These are phyloP conservation scores for Labeo calbasu DNA, from an alignment of 2,797 vertebrate species.

Conservation along the genomic window DNA sequence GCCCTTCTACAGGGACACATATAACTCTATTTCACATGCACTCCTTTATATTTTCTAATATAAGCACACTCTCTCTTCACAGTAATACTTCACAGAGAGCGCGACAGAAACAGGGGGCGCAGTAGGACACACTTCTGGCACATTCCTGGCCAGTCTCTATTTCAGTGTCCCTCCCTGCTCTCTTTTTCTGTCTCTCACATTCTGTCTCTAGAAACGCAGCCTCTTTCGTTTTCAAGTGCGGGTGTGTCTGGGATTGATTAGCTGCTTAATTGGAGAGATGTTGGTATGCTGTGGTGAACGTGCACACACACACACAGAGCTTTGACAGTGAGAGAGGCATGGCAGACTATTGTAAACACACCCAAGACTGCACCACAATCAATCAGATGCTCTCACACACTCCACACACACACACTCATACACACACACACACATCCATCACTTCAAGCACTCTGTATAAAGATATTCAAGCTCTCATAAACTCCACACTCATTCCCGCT, in stretches of 20 bases:
- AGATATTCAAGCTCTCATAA: conserved; percentile 42
- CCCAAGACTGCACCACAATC: conserved; percentile 31
- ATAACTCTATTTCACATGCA: neutral
- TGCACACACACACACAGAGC: conserved; percentile 14
- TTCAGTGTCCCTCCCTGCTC: conserved; percentile 52
- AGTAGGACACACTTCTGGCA: conserved; percentile 78
- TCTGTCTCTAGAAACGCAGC: conserved; percentile 81
- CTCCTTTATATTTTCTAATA: conserved; percentile 19
- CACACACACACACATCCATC: conserved; percentile 26
- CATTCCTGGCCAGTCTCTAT: conserved; percentile 78
- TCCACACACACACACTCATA: neutral
- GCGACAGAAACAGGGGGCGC: conserved; percentile 62
- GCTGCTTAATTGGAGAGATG: conserved; percentile 80
- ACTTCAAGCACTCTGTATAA: conserved; percentile 47
- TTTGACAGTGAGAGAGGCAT: conserved; percentile 35
- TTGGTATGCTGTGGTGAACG: conserved; percentile 76
- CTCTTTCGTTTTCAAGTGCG: conserved; percentile 74
- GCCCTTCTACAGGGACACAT: neutral
- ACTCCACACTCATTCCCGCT: conserved; percentile 36
- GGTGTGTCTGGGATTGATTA: conserved; percentile 82
- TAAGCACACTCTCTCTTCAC: conserved; percentile 15
- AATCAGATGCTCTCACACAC: conserved; percentile 18
- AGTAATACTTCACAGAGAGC: conserved; percentile 64
- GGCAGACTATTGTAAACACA: conserved; percentile 50
- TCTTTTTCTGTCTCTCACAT: conserved; percentile 58